A percentile compares a stretch with the other conserved stretches of the same genome.
Conservation (phyloP, 2,113 vertebrate species). For the Eudorcas thomsonii region DNA sequence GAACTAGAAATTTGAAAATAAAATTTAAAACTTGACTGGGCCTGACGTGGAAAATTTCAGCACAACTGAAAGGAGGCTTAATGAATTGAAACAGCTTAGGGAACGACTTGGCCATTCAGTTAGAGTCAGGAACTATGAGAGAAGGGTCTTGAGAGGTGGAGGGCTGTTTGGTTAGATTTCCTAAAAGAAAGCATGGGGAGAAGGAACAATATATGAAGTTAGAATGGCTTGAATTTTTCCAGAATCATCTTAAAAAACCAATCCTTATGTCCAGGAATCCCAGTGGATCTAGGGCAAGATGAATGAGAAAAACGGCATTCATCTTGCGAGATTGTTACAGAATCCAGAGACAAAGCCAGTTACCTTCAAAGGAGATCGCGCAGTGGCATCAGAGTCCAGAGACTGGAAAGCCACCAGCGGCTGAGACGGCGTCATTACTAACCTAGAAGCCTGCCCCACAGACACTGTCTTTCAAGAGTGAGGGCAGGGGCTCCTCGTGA, state of each 20-base stretch:
- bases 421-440: fast-evolving
- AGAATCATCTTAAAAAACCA: neutral
- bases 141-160: fast-evolving
- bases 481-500: neutral
- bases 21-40: neutral
- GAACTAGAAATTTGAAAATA: neutral
- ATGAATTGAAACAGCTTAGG: neutral
- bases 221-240: neutral
- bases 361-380: neutral
- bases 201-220: neutral
- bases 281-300: too few species aligned
- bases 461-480: neutral
- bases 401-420: fast-evolving
- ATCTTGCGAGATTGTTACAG: neutral
- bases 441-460: neutral
- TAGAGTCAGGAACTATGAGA: fast-evolving
- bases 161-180: neutral
- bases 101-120: neutral
- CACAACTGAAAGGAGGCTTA: too few species aligned
- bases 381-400: neutral
- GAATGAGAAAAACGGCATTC: neutral
- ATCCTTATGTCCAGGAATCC: neutral
- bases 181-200: neutral
- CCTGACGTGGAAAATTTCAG: neutral
- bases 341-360: neutral